A percentile compares a stretch with the other conserved stretches of the same genome.
phyloP scores from a whole-genome alignment of 2,113 vertebrate genomes.

The Rattus rattus region DNA sequence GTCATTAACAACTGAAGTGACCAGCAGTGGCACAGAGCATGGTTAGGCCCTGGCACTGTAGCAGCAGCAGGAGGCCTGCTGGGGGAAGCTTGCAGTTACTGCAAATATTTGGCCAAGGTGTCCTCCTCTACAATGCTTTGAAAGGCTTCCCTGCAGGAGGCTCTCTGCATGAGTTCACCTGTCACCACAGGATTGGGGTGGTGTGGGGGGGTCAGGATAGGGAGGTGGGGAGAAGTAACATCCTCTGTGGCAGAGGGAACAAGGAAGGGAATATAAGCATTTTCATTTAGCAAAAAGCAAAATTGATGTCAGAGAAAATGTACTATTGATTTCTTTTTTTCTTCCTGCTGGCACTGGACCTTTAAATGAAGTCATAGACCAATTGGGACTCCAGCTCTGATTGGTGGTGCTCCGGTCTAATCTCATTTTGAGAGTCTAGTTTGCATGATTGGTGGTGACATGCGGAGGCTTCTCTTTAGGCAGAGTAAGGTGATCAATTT shows the following conservation, averaged over 20 bases:
- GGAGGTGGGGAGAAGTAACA: not conserved
- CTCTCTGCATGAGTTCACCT: conserved; percentile 3
- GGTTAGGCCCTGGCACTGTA: not conserved
- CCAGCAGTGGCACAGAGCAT: not conserved
- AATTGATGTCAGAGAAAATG: conserved; percentile 77
- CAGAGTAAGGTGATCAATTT: conserved; percentile 33
- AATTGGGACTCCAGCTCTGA: conserved; percentile 46
- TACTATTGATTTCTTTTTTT: conserved; percentile 74
- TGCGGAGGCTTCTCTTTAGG: conserved; percentile 47
- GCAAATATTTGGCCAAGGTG: not conserved
- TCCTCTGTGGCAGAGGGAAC: not conserved
- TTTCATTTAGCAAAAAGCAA: conserved; percentile 80
- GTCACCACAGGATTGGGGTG: not conserved
- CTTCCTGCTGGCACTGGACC: conserved; percentile 71
- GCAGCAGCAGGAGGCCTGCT: not conserved
- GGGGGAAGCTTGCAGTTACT: not conserved
- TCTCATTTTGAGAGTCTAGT: conserved; percentile 69
- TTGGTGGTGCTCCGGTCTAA: conserved; percentile 52
- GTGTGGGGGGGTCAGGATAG: not conserved
- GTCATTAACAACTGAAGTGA: not conserved
- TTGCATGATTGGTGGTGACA: conserved; percentile 72
- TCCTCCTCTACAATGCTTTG: not conserved
- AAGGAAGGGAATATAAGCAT: conserved; percentile 51
- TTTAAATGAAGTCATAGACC: conserved; percentile 75
- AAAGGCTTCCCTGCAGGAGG: not conserved